Percentiles rank a stretch among this genome's conserved stretches.
Conservation (phyloP, 2,113 vertebrate genomes). For the Clupea harengus region DNA sequence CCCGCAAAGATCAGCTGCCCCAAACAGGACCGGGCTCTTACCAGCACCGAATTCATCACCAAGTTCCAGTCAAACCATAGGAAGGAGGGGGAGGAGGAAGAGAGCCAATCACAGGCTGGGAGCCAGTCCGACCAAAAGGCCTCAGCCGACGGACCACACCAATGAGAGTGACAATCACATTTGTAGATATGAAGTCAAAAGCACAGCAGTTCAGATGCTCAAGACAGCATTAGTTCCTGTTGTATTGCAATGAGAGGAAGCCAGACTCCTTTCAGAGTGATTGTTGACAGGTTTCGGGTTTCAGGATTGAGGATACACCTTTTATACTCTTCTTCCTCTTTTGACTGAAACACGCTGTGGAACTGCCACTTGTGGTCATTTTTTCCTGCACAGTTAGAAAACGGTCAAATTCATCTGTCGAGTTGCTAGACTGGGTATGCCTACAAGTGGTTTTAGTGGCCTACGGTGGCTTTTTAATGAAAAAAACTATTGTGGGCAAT, state of each 20-base stretch:
- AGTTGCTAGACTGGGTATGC: background rate
- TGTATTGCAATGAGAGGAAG: background rate
- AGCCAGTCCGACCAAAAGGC: background rate
- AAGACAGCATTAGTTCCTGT: background rate
- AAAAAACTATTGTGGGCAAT: background rate
- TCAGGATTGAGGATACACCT: background rate
- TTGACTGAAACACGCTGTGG: background rate
- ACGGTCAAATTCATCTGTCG: background rate
- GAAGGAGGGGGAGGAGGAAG: slow-evolving; percentile 16
- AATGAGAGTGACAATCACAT: background rate
- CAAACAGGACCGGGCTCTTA: slow-evolving; percentile 64
- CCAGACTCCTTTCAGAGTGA: background rate
- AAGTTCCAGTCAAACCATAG: slow-evolving; percentile 57
- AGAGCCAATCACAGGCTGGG: background rate
- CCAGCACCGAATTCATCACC: slow-evolving; percentile 71
- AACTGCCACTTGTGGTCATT: background rate
- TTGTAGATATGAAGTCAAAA: background rate
- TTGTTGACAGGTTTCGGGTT: background rate
- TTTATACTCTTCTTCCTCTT: background rate
- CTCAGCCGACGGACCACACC: background rate
- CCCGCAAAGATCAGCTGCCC: slow-evolving; percentile 50
- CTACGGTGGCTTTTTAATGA: background rate
- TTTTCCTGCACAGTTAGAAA: background rate
- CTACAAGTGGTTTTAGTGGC: background rate
- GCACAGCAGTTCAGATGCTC: background rate